Conservation (phyloP, 2,888 invertebrate species). For the Mylabris sibirica region DNA sequence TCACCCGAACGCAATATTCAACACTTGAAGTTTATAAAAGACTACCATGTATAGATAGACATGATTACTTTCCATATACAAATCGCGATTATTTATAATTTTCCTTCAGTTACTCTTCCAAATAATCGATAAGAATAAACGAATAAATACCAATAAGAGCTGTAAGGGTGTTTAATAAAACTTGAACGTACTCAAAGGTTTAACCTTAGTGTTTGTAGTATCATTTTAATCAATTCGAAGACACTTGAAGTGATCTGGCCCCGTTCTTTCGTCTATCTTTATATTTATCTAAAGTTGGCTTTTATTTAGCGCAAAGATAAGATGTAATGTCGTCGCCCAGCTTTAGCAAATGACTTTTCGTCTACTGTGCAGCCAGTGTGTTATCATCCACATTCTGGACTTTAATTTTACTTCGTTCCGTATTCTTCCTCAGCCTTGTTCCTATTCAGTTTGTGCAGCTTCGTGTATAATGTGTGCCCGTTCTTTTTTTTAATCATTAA, state of each 20-base stretch:
- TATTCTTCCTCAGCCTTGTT: slow-evolving; percentile 36
- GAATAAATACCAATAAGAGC: neutral
- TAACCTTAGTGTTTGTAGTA: slow-evolving; percentile 56
- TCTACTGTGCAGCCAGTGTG: slow-evolving; percentile 47
- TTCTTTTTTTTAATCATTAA: slow-evolving; percentile 55
- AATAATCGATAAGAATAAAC: neutral
- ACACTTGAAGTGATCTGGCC: slow-evolving; percentile 58
- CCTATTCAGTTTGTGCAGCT: slow-evolving; percentile 48
- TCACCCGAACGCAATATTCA: slow-evolving; percentile 49
- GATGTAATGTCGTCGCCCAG: slow-evolving; percentile 50
- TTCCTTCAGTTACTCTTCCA: neutral
- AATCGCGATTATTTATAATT: neutral
- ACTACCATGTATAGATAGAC: slow-evolving; percentile 24
- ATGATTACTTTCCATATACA: neutral
- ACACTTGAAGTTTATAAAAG: slow-evolving; percentile 42
- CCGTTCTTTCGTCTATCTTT: slow-evolving; percentile 54
- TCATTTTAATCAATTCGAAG: slow-evolving; percentile 61
- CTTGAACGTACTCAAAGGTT: slow-evolving; percentile 50
- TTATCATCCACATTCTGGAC: slow-evolving; percentile 49
- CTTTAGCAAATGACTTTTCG: slow-evolving; percentile 53
- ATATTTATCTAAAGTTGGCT: slow-evolving; percentile 60
- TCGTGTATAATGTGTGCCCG: slow-evolving; percentile 46
- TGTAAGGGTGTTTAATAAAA: slow-evolving; percentile 48
- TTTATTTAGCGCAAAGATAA: slow-evolving; percentile 59
- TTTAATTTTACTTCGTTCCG: slow-evolving; percentile 48